phyloP scores from a whole-genome alignment of 2,888 invertebrate species.

The Candidula unifasciata region DNA sequence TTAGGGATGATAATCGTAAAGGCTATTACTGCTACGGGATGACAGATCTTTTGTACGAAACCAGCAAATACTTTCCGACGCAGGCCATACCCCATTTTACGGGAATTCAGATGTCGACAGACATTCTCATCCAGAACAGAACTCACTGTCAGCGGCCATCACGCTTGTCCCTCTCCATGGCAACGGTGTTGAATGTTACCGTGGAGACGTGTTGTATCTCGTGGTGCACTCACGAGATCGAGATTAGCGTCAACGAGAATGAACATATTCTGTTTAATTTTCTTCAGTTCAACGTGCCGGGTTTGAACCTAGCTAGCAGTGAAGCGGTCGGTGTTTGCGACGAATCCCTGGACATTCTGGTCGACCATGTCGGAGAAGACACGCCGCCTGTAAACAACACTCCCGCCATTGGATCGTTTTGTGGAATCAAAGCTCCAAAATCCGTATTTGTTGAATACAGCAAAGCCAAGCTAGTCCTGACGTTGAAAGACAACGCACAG shows the following conservation, averaged over 20 bases:
- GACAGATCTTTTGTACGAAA: constrained; percentile 6
- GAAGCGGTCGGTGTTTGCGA: constrained; percentile 32
- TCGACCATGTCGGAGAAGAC: neutral
- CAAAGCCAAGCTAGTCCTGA: constrained; percentile 28
- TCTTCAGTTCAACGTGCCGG: constrained; percentile 40
- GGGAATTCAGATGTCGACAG: neutral
- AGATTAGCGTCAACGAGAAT: neutral
- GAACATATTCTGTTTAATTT: constrained; percentile 40
- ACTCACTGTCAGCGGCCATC: constrained; percentile 7
- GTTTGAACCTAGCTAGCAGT: constrained; percentile 28
- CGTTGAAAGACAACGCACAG: constrained; percentile 29
- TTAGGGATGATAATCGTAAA: neutral
- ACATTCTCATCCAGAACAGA: constrained; percentile 32
- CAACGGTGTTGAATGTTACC: constrained; percentile 32
- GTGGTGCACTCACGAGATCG: constrained; percentile 16
- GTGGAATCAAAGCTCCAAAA: constrained; percentile 41
- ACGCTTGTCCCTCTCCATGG: neutral
- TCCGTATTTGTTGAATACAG: constrained; percentile 38
- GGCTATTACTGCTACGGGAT: constrained; percentile 20
- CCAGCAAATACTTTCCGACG: constrained; percentile 22
- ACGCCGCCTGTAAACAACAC: neutral
- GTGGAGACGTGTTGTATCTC: constrained; percentile 45
- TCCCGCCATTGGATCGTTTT: constrained; percentile 24
- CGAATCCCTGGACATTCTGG: constrained; percentile 10
- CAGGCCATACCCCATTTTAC: constrained; percentile 16